These are phyloP conservation scores for Etheostoma perlongum DNA, from an alignment of 2,797 vertebrate species.

Conservation along the genomic window DNA sequence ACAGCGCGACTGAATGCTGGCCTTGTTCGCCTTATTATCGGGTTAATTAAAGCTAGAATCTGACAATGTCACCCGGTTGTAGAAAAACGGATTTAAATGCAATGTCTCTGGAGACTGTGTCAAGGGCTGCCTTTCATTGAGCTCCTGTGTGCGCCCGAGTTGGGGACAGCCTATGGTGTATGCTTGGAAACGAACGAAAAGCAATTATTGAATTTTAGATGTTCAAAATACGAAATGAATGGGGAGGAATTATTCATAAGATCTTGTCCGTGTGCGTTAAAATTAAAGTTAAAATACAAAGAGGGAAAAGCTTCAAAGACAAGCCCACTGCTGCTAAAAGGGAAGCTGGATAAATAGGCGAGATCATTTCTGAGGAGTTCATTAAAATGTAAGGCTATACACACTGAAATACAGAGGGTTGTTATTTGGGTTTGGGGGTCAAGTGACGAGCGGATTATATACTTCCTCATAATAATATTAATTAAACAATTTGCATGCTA, in stretches of 20 bases:
- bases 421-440: conserved; percentile 96
- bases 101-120: conserved; percentile 96
- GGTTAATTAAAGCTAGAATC: conserved; percentile 99
- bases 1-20: conserved; percentile 89
- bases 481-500: conserved; percentile 99
- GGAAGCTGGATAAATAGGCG: conserved; percentile 85
- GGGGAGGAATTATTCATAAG: conserved; percentile 87
- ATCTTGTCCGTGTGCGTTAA: conserved; percentile 81
- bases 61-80: conserved; percentile 99
- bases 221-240: conserved; percentile 85
- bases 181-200: conserved; percentile 88
- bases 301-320: conserved; percentile 84
- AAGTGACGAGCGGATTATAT: conserved; percentile 99
- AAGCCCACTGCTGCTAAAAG: conserved; percentile 78
- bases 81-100: conserved; percentile 99
- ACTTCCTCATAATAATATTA: conserved; percentile 99
- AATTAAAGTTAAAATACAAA: conserved; percentile 85
- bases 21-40: conserved; percentile 98
- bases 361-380: conserved; percentile 90
- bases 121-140: conserved; percentile 94
- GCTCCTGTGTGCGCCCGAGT: conserved; percentile 82
- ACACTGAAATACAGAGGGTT: conserved; percentile 92
- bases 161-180: conserved; percentile 73
- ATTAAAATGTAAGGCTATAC: conserved; percentile 90
- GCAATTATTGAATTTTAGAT: conserved; percentile 97